Evolutionary conservation across 1,140 invertebrate species (phyloP).

Genomic region (Heliothis virescens): DNA sequence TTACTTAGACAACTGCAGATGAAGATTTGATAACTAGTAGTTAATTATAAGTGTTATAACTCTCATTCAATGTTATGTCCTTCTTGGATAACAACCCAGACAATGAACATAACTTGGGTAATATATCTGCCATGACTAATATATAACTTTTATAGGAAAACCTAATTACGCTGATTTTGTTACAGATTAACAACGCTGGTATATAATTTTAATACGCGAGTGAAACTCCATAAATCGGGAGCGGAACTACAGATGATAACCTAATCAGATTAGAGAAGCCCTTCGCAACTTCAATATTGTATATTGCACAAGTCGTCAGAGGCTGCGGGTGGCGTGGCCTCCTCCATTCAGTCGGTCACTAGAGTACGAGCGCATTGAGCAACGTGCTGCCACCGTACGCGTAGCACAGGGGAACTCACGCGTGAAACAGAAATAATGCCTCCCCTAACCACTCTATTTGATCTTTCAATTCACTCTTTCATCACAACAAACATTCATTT

Average conservation of each 20-base stretch:
- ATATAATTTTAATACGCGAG: neutral
- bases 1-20: neutral
- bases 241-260: conserved; percentile 51
- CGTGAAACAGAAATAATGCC: conserved; percentile 55
- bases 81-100: no score
- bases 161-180: neutral
- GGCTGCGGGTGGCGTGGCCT: conserved; percentile 68
- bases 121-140: no score
- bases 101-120: no score
- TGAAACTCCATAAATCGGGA: conserved; percentile 1
- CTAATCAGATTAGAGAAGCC: conserved; percentile 57
- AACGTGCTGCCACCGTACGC: conserved; percentile 58
- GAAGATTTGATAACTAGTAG: neutral
- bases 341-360: conserved; percentile 57
- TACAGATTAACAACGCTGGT: no score
- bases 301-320: conserved; percentile 56
- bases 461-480: conserved; percentile 38
- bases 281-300: conserved; percentile 61
- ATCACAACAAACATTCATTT: conserved; percentile 30
- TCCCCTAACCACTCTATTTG: conserved; percentile 23
- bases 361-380: conserved; percentile 57
- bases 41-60: neutral
- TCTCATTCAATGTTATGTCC: neutral
- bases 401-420: conserved; percentile 53
- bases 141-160: no score